phyloP scores from a whole-genome alignment of 1,140 invertebrate genomes.

The Lethocerus indicus region DNA sequence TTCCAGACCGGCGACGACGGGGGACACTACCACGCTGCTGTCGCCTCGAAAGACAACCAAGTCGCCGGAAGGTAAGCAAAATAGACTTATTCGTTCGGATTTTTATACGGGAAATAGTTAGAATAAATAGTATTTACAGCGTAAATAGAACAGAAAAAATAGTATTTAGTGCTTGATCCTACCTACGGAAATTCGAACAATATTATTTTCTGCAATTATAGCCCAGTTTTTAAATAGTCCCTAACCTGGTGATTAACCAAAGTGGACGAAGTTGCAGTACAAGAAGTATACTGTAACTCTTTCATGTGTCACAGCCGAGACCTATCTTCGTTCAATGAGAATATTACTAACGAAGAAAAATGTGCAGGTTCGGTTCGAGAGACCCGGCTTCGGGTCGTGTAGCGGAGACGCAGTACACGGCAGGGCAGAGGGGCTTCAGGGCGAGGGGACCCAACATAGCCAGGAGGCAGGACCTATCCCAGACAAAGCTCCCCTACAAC shows the following conservation, averaged over 20 bases:
- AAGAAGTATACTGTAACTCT: neutral
- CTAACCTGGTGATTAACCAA: too few species aligned
- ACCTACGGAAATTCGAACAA: too few species aligned
- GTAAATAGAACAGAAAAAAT: too few species aligned
- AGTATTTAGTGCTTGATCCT: too few species aligned
- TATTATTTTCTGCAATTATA: too few species aligned
- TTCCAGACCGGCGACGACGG: conserved; percentile 21
- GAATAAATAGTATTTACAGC: too few species aligned
- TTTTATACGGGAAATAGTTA: too few species aligned
- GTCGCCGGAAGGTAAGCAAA: conserved; percentile 20
- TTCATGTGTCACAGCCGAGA: neutral
- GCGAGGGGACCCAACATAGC: conserved; percentile 47
- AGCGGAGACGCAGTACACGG: conserved; percentile 49
- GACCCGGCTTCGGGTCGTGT: conserved; percentile 42
- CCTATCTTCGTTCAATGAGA: too few species aligned
- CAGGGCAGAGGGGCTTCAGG: conserved; percentile 49
- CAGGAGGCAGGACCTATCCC: conserved; percentile 45
- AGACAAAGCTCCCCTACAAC: conserved; percentile 30
- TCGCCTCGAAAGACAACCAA: conserved; percentile 20
- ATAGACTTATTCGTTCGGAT: neutral
- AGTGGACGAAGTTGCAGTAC: neutral
- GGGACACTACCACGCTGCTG: conserved; percentile 19
- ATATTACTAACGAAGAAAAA: too few species aligned
- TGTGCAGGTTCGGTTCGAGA: conserved; percentile 40
- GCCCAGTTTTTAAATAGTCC: neutral